Conservation (phyloP, 2,797 vertebrate genomes). For the Propithecus deckenii region DNA sequence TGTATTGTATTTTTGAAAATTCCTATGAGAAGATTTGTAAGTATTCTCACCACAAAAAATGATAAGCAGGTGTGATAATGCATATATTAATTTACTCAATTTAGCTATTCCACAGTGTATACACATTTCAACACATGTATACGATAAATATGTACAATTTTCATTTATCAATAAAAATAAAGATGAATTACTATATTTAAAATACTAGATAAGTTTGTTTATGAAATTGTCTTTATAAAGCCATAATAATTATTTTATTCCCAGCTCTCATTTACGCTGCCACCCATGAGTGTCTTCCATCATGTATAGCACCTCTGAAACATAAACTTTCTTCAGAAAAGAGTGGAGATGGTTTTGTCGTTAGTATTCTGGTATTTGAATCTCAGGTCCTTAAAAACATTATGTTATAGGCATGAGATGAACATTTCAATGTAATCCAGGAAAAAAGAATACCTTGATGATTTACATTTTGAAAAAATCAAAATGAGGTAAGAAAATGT, state of each 20-base stretch:
- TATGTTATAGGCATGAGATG: not conserved
- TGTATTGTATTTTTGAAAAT: not conserved
- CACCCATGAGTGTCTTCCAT: not conserved
- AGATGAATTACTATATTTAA: not conserved
- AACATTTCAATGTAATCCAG: not conserved
- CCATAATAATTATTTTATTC: not conserved
- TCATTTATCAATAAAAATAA: not conserved
- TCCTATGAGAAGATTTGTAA: not conserved
- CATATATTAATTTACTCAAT: not conserved
- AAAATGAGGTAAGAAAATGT: not conserved
- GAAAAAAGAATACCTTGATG: not conserved
- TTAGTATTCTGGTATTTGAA: not conserved
- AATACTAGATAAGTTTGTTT: not conserved
- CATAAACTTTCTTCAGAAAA: not conserved
- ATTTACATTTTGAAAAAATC: not conserved
- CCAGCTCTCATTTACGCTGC: not conserved
- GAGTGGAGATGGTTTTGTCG: not conserved
- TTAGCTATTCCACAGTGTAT: not conserved
- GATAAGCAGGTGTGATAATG: not conserved
- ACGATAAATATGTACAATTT: not conserved
- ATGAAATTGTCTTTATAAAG: not conserved
- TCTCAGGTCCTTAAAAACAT: not conserved
- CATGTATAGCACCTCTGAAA: not conserved
- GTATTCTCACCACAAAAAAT: not conserved
- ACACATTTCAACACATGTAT: not conserved